Conservation (phyloP, 2,888 invertebrate species). For the Panopea generosa region DNA sequence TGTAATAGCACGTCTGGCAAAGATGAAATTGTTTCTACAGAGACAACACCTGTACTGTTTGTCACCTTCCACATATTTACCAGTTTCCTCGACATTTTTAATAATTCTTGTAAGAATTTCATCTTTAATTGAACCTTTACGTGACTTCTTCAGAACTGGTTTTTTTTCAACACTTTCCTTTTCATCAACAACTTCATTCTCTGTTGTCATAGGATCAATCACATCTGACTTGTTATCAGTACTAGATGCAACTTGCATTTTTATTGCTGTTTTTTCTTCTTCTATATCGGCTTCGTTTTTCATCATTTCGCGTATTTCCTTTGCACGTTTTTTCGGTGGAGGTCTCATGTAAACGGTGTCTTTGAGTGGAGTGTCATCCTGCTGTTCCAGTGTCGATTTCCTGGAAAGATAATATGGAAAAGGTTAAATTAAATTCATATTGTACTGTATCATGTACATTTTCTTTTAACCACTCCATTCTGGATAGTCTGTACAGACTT, state of each 20-base stretch:
- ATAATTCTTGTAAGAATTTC: constrained; percentile 32
- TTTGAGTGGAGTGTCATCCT: constrained; percentile 9
- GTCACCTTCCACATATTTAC: constrained; percentile 42
- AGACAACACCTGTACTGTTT: constrained; percentile 68
- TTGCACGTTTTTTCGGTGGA: constrained; percentile 79
- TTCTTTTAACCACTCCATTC: no score
- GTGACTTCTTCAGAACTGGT: background rate
- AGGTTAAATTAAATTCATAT: constrained; percentile 9
- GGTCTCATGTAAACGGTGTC: constrained; percentile 69
- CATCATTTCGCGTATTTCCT: constrained; percentile 73
- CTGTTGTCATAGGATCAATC: background rate
- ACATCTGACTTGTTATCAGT: background rate
- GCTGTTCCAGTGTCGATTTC: constrained; percentile 44
- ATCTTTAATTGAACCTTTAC: constrained; percentile 26
- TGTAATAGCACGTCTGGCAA: constrained; percentile 72
- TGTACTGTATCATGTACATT: background rate
- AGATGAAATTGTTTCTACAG: constrained; percentile 74
- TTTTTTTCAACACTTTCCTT: background rate
- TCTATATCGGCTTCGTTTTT: constrained; percentile 53
- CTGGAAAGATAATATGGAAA: constrained; percentile 27
- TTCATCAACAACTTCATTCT: constrained; percentile 8
- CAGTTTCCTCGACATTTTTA: constrained; percentile 56
- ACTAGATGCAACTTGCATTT: background rate
- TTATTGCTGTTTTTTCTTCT: constrained; percentile 11
- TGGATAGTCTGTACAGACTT: no score